Base-by-base conservation (phyloP, 2,888 invertebrate genomes). In the Phaonia tiefii region DNA sequence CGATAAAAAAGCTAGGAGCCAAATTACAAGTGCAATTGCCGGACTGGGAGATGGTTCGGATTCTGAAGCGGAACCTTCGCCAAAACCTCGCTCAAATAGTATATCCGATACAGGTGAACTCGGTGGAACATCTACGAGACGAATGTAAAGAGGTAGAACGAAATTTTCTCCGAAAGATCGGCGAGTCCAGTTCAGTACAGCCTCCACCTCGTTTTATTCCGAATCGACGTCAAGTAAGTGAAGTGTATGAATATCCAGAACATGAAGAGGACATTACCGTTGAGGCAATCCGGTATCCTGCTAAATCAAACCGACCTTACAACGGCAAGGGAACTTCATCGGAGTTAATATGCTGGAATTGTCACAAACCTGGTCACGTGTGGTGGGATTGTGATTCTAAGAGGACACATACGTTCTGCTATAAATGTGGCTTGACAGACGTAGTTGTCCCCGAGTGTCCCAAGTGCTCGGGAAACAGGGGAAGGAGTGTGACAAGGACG, bases 1-100 rank as follows among this genome's bases (percentile, higher is more conserved):
- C 46, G 13, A 72, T 72, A 63, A 72, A 60, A 25, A 63, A 26
- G 44, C n/a, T 72, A n/a, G 17, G 72, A 20, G n/a, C 63, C 1
- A 42, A 58, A 5, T 49, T 72, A 31, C 22, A 51, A 51, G 22
- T 11, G 5, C 72, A 60, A 4, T 8, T 72, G n/a, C 72, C 72
- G 4, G 72, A 72, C 22, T n/a, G 31, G 22, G 72, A 63, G 17
- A 72, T 72, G 72, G 39, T 63, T 2, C 44, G 49, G 1, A 72
- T 72, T 22, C 7, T 44, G 1, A 72, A 72, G 15, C n/a, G 58
- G 3, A 72, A 72, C 8, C 11, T 71, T 1, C 42, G 44, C 2
- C 15, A 42, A 4, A 46, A 20, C 10, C 11, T 44, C 1, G 25
- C 49, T 2, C 46, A 46, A 7, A 31, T 60, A 10, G 11, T 72